Conservation (phyloP, 2,113 vertebrate genomes). For the Paracanthobrama guichenoti region DNA sequence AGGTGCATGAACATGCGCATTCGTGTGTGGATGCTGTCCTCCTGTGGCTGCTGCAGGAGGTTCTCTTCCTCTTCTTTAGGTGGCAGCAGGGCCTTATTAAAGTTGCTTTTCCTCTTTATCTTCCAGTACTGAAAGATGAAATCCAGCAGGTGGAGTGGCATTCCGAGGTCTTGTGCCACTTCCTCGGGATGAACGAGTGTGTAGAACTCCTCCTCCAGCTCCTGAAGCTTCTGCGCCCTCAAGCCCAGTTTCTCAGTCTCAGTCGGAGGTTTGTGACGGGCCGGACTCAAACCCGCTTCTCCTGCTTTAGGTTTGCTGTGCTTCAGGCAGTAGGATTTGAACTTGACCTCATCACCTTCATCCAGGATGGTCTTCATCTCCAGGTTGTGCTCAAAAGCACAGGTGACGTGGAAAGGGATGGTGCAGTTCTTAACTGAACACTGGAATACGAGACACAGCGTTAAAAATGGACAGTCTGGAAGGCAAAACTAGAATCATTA, state of each 20-base stretch:
- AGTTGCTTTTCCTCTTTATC: conserved; percentile 92
- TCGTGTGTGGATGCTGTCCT: conserved; percentile 94
- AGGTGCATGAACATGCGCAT: conserved; percentile 99
- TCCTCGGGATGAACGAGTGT: conserved; percentile 83
- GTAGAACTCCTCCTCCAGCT: conserved; percentile 95
- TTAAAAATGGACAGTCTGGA: not conserved
- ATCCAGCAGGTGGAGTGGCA: conserved; percentile 81
- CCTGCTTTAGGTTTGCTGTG: conserved; percentile 90
- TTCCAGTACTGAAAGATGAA: conserved; percentile 99
- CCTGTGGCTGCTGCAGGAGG: conserved; percentile 87
- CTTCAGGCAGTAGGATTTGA: conserved; percentile 96
- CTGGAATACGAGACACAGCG: conserved; percentile 64
- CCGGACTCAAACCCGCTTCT: conserved; percentile 75
- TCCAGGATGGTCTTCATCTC: conserved; percentile 99
- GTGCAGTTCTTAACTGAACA: conserved; percentile 98
- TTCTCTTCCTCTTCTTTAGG: conserved; percentile 92
- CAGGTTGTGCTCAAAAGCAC: conserved; percentile 95
- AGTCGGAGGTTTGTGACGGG: conserved; percentile 79
- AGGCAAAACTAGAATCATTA: not conserved
- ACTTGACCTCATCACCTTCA: conserved; percentile 95
- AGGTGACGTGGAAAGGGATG: conserved; percentile 99
- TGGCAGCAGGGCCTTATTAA: conserved; percentile 92
- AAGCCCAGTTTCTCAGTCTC: conserved; percentile 86
- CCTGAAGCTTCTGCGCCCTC: conserved; percentile 90
- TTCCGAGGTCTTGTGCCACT: conserved; percentile 81